Conservation (phyloP, 1,140 invertebrate species). For the Drosophila teissieri region DNA sequence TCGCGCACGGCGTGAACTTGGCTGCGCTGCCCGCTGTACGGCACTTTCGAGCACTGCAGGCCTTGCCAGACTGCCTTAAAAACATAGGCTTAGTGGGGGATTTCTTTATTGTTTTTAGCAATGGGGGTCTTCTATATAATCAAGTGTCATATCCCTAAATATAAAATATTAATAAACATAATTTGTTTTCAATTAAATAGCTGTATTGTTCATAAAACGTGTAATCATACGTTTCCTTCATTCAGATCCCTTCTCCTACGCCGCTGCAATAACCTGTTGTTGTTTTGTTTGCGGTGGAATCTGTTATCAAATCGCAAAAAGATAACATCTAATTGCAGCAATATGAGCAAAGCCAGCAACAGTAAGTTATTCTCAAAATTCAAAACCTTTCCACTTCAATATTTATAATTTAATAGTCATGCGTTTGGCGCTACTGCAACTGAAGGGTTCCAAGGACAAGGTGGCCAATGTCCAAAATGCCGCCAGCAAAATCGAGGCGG, state of each 20-base stretch:
- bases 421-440: constrained; percentile 91
- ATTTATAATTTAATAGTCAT: constrained; percentile 48
- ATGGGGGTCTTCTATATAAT: too few relatives aligned
- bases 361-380: constrained; percentile 35
- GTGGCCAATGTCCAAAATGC: constrained; percentile 90
- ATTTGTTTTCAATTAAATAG: too few relatives aligned
- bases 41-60: not conserved
- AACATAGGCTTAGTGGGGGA: not conserved
- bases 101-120: too few relatives aligned
- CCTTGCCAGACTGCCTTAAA: constrained; percentile 4
- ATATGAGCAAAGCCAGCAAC: constrained; percentile 45
- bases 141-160: too few relatives aligned
- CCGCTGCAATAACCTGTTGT: constrained; percentile 19
- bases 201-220: too few relatives aligned
- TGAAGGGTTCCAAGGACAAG: constrained; percentile 91
- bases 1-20: constrained; percentile 24
- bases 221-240: too few relatives aligned
- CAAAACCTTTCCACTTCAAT: not conserved
- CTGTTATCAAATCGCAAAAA: constrained; percentile 49
- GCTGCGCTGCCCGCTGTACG: constrained; percentile 21
- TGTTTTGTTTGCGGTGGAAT: constrained; percentile 17
- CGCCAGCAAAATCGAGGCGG: constrained; percentile 89
- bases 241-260: not conserved
- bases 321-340: constrained; percentile 27
- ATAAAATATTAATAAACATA: too few relatives aligned